Percentiles rank a stretch among this genome's conserved stretches.
Evolutionary conservation across 2,113 vertebrate genomes (phyloP).

Genomic region (Crocuta crocuta): DNA sequence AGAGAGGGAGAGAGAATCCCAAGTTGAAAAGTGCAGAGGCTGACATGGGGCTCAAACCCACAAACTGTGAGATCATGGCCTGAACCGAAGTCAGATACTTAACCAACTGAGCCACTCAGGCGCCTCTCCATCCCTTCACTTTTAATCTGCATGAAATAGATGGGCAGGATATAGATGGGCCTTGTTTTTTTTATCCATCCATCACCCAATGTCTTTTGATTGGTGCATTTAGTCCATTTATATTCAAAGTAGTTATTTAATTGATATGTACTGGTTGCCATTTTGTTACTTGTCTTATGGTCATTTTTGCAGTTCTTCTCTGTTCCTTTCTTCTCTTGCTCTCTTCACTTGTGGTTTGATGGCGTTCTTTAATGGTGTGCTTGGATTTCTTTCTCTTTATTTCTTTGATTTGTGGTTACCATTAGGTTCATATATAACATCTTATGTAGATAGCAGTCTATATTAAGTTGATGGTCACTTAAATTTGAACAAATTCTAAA

Average conservation of each 20-base stretch:
- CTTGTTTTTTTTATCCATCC: neutral
- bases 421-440: neutral
- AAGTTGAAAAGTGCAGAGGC: too few relatives aligned
- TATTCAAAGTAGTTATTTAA: neutral
- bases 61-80: too few relatives aligned
- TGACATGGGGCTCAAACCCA: too few relatives aligned
- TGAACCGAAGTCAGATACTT: too few relatives aligned
- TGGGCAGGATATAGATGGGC: neutral
- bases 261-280: neutral
- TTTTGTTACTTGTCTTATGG: neutral
- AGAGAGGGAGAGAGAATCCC: too few relatives aligned
- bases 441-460: neutral
- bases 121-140: neutral
- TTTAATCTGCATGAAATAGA: neutral
- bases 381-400: neutral
- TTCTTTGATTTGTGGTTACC: neutral
- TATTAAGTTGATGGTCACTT: neutral
- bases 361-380: neutral
- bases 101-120: too few relatives aligned
- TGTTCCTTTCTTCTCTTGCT: neutral
- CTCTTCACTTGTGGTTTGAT: neutral
- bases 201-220: neutral
- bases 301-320: neutral
- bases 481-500: neutral
- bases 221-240: neutral